Evolutionary conservation across 2,888 invertebrate species (phyloP).

Genomic region (Thecophora atra): DNA sequence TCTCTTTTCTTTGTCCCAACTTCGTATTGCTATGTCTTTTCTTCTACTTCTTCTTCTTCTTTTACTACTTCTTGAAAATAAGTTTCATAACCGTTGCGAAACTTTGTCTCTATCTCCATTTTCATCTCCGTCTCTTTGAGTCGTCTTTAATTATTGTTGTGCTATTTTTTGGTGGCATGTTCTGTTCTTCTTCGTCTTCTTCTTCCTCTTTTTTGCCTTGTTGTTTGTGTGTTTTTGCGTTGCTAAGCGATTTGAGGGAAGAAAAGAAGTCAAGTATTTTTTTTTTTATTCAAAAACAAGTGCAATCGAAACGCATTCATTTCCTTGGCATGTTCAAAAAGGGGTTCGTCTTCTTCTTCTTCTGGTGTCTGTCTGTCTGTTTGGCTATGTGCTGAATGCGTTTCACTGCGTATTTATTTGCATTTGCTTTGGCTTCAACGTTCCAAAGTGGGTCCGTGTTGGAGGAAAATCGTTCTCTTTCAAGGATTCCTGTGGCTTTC

Average conservation of each 20-base stretch:
- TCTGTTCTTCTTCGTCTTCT: slow-evolving; percentile 20
- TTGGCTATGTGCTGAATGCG: not conserved
- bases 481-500: no score
- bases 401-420: not conserved
- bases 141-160: slow-evolving; percentile 7
- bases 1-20: no score
- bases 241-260: slow-evolving; percentile 9
- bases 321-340: slow-evolving; percentile 5
- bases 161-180: slow-evolving; percentile 14
- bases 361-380: not conserved
- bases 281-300: slow-evolving; percentile 1
- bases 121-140: no score
- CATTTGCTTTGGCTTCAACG: not conserved
- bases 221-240: slow-evolving; percentile 29
- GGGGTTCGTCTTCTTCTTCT: not conserved
- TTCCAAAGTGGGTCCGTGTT: no score
- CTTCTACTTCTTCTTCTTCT: no score
- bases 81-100: no score
- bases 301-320: slow-evolving; percentile 7
- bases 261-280: slow-evolving; percentile 1
- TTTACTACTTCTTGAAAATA: no score
- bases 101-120: no score
- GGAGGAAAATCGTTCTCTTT: no score
- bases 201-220: slow-evolving; percentile 21
- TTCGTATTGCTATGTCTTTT: no score